phyloP scores from a whole-genome alignment of 2,888 invertebrate genomes.

The Mimachlamys varia region DNA sequence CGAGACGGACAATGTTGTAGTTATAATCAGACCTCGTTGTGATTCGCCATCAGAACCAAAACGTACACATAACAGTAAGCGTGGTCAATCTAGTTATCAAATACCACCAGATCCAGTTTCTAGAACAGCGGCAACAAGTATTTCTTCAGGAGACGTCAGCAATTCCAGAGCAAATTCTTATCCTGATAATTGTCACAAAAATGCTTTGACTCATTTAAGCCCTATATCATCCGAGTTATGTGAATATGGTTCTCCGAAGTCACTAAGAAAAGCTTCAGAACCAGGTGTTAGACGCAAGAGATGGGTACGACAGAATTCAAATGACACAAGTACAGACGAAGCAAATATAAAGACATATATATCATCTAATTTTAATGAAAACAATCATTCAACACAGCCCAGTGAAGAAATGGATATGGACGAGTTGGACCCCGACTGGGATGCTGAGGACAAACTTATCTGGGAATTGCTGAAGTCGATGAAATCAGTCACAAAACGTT shows the following conservation, averaged over 20 bases:
- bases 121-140: not conserved
- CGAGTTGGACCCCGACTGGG: slow-evolving; percentile 25
- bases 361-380: not conserved
- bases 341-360: not conserved
- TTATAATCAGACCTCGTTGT: slow-evolving; percentile 45
- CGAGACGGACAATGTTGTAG: slow-evolving; percentile 49
- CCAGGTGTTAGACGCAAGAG: not conserved
- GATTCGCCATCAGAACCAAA: not conserved
- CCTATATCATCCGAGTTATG: not conserved
- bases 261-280: not conserved
- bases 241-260: not conserved
- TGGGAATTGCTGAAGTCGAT: slow-evolving; percentile 46
- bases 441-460: slow-evolving; percentile 51
- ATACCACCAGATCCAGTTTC: not conserved
- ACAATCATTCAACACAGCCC: not conserved
- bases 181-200: not conserved
- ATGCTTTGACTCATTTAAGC: not conserved
- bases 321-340: not conserved
- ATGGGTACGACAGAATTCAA: not conserved
- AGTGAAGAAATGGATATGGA: not conserved
- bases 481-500: slow-evolving; percentile 13
- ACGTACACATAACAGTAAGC: not conserved
- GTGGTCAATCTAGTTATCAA: not conserved
- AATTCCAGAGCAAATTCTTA: not conserved
- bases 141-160: not conserved